phyloP scores from a whole-genome alignment of 2,888 invertebrate genomes.

The Polyommatus icarus region DNA sequence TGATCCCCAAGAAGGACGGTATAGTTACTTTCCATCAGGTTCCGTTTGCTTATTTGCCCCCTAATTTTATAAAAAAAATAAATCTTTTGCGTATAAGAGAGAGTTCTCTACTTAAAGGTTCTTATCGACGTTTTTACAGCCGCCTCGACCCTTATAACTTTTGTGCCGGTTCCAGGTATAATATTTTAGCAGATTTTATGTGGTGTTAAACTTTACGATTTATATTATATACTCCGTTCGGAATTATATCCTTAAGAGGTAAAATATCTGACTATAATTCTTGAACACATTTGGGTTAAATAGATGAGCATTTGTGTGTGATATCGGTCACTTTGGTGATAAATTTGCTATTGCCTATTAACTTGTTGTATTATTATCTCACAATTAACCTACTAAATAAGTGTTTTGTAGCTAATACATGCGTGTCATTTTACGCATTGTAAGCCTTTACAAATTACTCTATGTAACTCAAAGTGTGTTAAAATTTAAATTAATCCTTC shows the following conservation, averaged over 20 bases:
- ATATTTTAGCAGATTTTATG: background rate
- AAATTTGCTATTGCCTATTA: background rate
- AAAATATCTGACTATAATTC: background rate
- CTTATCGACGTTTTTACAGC: background rate
- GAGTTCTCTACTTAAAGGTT: background rate
- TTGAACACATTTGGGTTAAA: background rate
- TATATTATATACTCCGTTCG: background rate
- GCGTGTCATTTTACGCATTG: background rate
- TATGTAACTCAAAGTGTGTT: too few relatives aligned
- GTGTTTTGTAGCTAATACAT: background rate
- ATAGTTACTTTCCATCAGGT: background rate
- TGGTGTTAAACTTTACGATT: background rate
- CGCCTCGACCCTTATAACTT: background rate
- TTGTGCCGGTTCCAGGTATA: background rate
- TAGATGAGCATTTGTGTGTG: background rate
- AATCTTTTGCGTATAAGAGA: background rate
- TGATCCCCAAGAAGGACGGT: too few relatives aligned
- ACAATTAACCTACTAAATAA: background rate
- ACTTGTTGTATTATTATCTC: background rate
- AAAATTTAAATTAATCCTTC: too few relatives aligned
- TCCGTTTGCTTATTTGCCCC: background rate
- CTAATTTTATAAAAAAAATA: background rate
- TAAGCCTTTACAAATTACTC: too few relatives aligned
- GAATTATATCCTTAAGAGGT: background rate
- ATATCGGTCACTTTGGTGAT: background rate